Conservation (phyloP, 2,888 invertebrate genomes). For the Agrilus cyanescens region DNA sequence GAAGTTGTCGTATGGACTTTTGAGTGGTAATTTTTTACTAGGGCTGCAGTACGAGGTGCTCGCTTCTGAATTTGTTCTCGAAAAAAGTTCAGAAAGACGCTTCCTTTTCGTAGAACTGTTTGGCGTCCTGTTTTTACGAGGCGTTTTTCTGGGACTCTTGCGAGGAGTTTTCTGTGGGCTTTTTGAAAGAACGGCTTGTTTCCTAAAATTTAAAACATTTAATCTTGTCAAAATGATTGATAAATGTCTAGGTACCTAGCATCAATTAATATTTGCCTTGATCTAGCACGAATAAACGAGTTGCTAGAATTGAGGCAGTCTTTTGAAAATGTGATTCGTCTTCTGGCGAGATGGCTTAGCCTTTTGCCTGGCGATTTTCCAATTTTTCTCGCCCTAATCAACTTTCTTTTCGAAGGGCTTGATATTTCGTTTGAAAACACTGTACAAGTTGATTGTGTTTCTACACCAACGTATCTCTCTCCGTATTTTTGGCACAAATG, state of each 20-base stretch:
- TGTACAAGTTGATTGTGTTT: slow-evolving; percentile 58
- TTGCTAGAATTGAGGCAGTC: slow-evolving; percentile 27
- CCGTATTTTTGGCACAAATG: slow-evolving; percentile 50
- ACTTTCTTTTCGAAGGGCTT: slow-evolving; percentile 49
- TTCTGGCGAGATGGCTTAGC: slow-evolving; percentile 62
- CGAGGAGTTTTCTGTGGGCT: slow-evolving; percentile 13
- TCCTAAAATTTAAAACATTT: slow-evolving; percentile 24
- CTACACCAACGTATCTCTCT: slow-evolving; percentile 60
- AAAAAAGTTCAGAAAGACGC: too few species aligned
- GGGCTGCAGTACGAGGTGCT: too few species aligned
- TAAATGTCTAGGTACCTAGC: slow-evolving; percentile 44
- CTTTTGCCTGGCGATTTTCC: slow-evolving; percentile 62
- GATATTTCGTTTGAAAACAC: slow-evolving; percentile 46
- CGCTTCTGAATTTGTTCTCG: too few species aligned
- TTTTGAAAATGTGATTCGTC: slow-evolving; percentile 65
- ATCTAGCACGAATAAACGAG: slow-evolving; percentile 30
- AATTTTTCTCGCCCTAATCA: slow-evolving; percentile 36
- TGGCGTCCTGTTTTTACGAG: slow-evolving; percentile 40
- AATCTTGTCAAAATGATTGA: too few species aligned
- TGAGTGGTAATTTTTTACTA: too few species aligned
- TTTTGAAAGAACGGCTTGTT: slow-evolving; percentile 30
- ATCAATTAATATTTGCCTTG: slow-evolving; percentile 50
- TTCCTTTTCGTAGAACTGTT: slow-evolving; percentile 49
- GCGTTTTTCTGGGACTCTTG: slow-evolving; percentile 39
- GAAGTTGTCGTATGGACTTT: too few species aligned